phyloP scores from a whole-genome alignment of 2,797 vertebrate species.

The Sebastes oblongus region DNA sequence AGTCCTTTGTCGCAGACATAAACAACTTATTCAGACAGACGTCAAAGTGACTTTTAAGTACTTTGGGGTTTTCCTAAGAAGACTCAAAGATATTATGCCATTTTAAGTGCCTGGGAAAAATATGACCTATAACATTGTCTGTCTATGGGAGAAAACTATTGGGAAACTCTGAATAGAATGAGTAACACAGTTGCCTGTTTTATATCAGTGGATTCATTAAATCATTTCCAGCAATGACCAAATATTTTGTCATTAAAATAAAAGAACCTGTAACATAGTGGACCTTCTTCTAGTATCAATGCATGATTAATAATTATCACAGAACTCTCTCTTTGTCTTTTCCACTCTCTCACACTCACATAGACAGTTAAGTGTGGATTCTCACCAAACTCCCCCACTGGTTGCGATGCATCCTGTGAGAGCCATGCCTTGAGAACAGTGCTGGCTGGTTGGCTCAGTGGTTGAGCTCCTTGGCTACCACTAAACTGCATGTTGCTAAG shows the following conservation, averaged over 20 bases:
- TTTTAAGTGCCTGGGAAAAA: neutral
- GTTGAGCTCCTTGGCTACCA: constrained; percentile 54
- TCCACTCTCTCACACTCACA: constrained; percentile 29
- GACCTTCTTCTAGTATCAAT: neutral
- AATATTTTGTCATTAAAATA: constrained; percentile 1
- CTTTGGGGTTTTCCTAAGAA: constrained; percentile 30
- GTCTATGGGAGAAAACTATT: neutral
- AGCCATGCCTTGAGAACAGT: constrained; percentile 60
- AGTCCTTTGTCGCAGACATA: neutral
- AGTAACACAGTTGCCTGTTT: constrained; percentile 3
- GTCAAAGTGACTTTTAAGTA: neutral
- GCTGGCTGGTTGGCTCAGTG: constrained; percentile 58
- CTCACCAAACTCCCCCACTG: constrained; percentile 1
- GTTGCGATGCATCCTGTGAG: constrained; percentile 21
- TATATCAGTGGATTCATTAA: neutral
- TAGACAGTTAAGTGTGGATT: constrained; percentile 20
- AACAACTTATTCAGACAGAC: neutral
- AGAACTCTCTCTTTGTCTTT: neutral
- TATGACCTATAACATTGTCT: neutral
- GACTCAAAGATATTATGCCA: constrained; percentile 1
- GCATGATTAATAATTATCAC: neutral
- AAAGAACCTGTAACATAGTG: neutral
- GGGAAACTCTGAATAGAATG: neutral
- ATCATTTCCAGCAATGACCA: neutral
- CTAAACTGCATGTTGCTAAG: constrained; percentile 79